phyloP scores from a whole-genome alignment of 2,888 invertebrate genomes.

The Trichogramma evanescens region DNA sequence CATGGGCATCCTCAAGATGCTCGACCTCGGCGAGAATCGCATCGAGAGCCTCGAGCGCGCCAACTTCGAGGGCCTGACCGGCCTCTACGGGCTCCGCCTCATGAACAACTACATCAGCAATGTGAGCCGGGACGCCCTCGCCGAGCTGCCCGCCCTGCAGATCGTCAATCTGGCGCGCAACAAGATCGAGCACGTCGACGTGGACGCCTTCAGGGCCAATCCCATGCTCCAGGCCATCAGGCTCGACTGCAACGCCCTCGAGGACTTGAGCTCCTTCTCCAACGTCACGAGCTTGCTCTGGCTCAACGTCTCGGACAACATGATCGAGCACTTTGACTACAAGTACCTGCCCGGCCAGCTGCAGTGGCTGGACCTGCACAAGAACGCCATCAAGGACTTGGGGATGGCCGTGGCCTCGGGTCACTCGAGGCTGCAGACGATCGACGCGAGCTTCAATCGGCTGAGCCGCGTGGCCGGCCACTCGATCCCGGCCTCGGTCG shows the following conservation, averaged over 20 bases:
- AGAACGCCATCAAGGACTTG: slow-evolving; percentile 73
- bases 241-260: slow-evolving; percentile 76
- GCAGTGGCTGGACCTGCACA: slow-evolving; percentile 85
- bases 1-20: slow-evolving; percentile 76
- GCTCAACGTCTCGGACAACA: slow-evolving; percentile 88
- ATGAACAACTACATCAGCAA: slow-evolving; percentile 83
- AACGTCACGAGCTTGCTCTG: slow-evolving; percentile 77
- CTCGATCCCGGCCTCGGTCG: slow-evolving; percentile 77
- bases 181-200: slow-evolving; percentile 69
- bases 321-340: slow-evolving; percentile 83
- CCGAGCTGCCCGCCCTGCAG: slow-evolving; percentile 72
- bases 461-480: slow-evolving; percentile 68
- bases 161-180: slow-evolving; percentile 85
- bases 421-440: slow-evolving; percentile 67
- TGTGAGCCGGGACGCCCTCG: slow-evolving; percentile 71
- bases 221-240: slow-evolving; percentile 77
- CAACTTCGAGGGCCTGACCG: slow-evolving; percentile 76
- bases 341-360: slow-evolving; percentile 72
- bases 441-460: slow-evolving; percentile 88
- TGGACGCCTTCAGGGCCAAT: slow-evolving; percentile 73
- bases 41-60: slow-evolving; percentile 74
- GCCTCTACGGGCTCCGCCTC: slow-evolving; percentile 79
- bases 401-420: slow-evolving; percentile 64
- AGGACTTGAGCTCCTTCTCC: slow-evolving; percentile 75
- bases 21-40: slow-evolving; percentile 87